Percentiles rank a stretch among this genome's conserved stretches.
phyloP scores from a whole-genome alignment of 2,797 vertebrate genomes.

The Amphiprion clarkii region DNA sequence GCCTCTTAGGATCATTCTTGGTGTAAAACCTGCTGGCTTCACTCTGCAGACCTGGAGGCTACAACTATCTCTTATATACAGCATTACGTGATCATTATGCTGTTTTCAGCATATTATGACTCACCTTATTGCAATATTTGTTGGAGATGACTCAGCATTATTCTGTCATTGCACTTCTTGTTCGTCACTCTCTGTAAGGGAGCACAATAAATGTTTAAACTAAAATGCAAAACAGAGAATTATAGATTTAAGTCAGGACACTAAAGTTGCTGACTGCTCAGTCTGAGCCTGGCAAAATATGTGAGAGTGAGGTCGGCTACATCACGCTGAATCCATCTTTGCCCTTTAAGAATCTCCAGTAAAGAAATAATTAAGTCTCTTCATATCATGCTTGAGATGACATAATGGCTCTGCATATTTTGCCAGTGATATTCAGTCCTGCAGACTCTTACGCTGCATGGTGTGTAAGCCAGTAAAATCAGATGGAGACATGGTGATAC shows the following conservation, averaged over 20 bases:
- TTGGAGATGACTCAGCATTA: not conserved
- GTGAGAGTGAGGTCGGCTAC: not conserved
- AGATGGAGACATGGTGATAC: not conserved
- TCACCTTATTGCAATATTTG: not conserved
- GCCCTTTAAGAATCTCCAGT: constrained; percentile 9
- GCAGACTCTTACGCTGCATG: not conserved
- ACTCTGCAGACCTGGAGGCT: no score
- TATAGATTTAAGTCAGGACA: not conserved
- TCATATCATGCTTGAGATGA: constrained; percentile 5
- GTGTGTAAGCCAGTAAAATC: constrained; percentile 11
- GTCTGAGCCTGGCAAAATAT: not conserved
- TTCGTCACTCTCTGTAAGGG: not conserved
- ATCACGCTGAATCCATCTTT: not conserved
- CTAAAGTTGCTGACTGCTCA: constrained; percentile 13
- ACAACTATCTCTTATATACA: no score
- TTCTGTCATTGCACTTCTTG: not conserved
- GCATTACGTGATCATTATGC: no score
- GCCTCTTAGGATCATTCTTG: no score
- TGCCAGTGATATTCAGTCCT: not conserved
- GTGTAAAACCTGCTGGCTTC: no score
- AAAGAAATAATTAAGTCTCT: constrained; percentile 24
- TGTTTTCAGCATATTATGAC: no score
- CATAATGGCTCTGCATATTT: constrained; percentile 17
- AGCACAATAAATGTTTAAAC: not conserved
- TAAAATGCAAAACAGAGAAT: not conserved